Percentiles rank a stretch among this genome's conserved stretches.
Conservation (phyloP, 2,888 invertebrate species). For the Tiliacea citrago region DNA sequence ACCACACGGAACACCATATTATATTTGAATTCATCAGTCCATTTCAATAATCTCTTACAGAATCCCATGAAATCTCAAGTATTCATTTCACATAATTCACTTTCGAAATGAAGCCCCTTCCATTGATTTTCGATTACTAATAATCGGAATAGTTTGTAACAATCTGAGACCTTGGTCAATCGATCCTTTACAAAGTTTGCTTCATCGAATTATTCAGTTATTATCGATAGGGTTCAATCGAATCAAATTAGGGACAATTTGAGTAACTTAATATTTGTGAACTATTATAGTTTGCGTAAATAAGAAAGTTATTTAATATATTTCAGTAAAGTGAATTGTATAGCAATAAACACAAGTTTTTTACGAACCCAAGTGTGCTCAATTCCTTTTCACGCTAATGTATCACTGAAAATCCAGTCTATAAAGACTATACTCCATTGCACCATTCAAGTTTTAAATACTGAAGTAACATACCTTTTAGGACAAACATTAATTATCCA, state of each 20-base stretch:
- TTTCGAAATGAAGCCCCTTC: conserved; percentile 57
- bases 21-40: not conserved
- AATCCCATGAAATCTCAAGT: conserved; percentile 50
- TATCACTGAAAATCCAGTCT: not conserved
- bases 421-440: no score
- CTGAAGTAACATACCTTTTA: not conserved
- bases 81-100: conserved; percentile 58
- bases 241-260: conserved; percentile 49
- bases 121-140: conserved; percentile 71
- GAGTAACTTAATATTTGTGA: conserved; percentile 38
- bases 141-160: conserved; percentile 76
- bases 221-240: conserved; percentile 57
- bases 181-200: conserved; percentile 61
- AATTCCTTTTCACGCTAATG: no score
- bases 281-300: conserved; percentile 16
- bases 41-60: conserved; percentile 26
- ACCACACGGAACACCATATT: not conserved
- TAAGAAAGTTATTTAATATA: no score
- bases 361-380: not conserved
- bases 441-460: not conserved
- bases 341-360: not conserved
- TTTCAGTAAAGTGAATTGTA: not conserved
- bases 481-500: not conserved
- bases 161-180: conserved; percentile 66
- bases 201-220: conserved; percentile 65